Percentiles rank a stretch among this genome's conserved stretches.
phyloP scores from a whole-genome alignment of 2,797 vertebrate species.

The Morelia viridis region DNA sequence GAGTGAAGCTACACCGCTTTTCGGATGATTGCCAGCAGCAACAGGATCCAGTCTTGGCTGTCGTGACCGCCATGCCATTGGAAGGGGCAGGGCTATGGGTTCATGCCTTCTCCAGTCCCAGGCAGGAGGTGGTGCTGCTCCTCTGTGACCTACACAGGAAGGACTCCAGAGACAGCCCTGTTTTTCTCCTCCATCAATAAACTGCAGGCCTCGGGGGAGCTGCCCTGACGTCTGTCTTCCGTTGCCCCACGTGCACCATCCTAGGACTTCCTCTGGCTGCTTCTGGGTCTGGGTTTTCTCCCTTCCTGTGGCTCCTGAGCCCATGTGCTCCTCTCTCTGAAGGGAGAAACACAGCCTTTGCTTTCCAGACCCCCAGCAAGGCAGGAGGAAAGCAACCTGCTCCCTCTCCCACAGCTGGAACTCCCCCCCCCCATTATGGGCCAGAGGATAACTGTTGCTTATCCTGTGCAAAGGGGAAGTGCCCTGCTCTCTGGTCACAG shows the following conservation, averaged over 20 bases:
- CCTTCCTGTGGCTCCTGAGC: neutral
- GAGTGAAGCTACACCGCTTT: neutral
- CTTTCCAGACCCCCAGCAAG: fast-evolving
- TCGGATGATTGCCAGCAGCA: neutral
- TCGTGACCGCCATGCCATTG: fast-evolving
- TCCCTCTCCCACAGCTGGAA: neutral
- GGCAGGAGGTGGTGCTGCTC: neutral
- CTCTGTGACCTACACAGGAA: neutral
- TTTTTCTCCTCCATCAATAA: too few relatives aligned
- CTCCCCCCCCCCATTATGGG: neutral
- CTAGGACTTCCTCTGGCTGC: too few relatives aligned
- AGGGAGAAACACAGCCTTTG: fast-evolving
- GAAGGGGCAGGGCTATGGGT: neutral
- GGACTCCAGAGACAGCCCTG: too few relatives aligned
- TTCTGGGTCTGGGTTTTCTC: too few relatives aligned
- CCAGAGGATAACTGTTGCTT: too few relatives aligned
- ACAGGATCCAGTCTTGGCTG: neutral
- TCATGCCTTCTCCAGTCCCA: neutral
- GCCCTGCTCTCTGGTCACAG: too few relatives aligned
- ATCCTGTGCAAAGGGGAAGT: too few relatives aligned
- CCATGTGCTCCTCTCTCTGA: neutral
- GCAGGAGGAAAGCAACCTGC: neutral
- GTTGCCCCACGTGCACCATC: neutral
- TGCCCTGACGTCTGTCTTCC: too few relatives aligned
- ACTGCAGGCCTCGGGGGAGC: neutral